Conservation (phyloP, 2,888 invertebrate species). For the Sarcophaga variegata region DNA sequence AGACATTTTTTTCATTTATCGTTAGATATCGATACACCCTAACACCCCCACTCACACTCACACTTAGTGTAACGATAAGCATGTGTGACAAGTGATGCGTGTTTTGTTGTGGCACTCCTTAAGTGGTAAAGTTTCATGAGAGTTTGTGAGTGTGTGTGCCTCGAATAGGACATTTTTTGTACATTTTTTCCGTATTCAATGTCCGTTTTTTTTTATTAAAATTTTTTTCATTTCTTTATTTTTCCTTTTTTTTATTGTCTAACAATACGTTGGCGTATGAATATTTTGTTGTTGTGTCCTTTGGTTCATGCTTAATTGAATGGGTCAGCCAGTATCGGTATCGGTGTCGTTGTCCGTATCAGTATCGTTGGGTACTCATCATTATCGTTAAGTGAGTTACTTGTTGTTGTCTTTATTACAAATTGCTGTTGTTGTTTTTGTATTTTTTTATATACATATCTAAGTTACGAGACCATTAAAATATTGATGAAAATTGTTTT, state of each 20-base stretch:
- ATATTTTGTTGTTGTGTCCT: constrained; percentile 20
- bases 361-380: not conserved
- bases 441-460: constrained; percentile 1
- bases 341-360: constrained; percentile 17
- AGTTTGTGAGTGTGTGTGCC: constrained; percentile 70
- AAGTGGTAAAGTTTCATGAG: constrained; percentile 74
- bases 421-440: not conserved
- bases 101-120: constrained; percentile 80
- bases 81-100: constrained; percentile 80
- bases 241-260: constrained; percentile 15
- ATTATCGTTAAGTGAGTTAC: constrained; percentile 7
- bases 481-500: constrained; percentile 67
- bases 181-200: not conserved
- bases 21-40: constrained; percentile 11
- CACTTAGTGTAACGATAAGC: constrained; percentile 55
- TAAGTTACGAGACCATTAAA: constrained; percentile 61
- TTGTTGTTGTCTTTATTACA: not conserved
- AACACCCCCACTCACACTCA: not conserved
- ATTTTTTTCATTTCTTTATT: constrained; percentile 41
- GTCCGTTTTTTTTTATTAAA: constrained; percentile 16
- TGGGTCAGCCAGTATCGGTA: constrained; percentile 77
- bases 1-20: constrained; percentile 23
- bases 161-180: constrained; percentile 33
- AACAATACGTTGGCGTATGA: constrained; percentile 44
- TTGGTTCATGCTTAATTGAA: constrained; percentile 81